phyloP scores from a whole-genome alignment of 1,140 invertebrate species.

The Ctenoplectra terminalis region DNA sequence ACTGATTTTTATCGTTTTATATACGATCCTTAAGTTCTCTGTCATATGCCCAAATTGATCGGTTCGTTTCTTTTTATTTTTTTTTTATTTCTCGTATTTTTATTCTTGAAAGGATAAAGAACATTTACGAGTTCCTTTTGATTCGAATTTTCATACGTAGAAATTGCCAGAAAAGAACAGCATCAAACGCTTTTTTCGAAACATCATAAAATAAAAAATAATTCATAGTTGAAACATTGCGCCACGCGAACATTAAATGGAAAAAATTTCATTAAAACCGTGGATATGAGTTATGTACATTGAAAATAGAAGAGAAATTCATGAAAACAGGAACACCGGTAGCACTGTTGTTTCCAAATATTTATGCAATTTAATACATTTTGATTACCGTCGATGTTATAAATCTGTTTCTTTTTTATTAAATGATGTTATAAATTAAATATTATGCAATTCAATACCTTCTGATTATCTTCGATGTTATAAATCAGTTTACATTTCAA shows the following conservation, averaged over 20 bases:
- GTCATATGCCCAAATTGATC: too few relatives aligned
- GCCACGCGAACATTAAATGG: neutral
- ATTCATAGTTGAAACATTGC: neutral
- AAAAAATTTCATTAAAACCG: neutral
- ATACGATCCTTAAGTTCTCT: too few relatives aligned
- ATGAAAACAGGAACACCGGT: neutral
- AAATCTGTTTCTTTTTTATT: neutral
- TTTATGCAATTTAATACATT: neutral
- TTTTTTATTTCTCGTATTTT: too few relatives aligned
- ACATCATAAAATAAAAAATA: neutral
- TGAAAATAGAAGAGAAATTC: neutral
- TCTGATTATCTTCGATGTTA: too few relatives aligned
- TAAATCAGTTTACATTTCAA: neutral
- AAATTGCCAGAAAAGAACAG: neutral
- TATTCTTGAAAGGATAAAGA: too few relatives aligned
- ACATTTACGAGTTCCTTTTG: neutral
- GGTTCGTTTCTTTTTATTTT: too few relatives aligned
- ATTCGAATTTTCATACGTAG: neutral
- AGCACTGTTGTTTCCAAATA: neutral
- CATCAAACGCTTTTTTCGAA: neutral
- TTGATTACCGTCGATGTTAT: neutral
- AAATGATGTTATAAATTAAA: too few relatives aligned
- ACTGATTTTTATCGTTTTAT: too few relatives aligned
- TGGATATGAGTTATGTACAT: neutral
- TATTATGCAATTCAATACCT: too few relatives aligned